Evolutionary conservation across 1,140 invertebrate species (phyloP).

Genomic region (Drosophila kanapiae): DNA sequence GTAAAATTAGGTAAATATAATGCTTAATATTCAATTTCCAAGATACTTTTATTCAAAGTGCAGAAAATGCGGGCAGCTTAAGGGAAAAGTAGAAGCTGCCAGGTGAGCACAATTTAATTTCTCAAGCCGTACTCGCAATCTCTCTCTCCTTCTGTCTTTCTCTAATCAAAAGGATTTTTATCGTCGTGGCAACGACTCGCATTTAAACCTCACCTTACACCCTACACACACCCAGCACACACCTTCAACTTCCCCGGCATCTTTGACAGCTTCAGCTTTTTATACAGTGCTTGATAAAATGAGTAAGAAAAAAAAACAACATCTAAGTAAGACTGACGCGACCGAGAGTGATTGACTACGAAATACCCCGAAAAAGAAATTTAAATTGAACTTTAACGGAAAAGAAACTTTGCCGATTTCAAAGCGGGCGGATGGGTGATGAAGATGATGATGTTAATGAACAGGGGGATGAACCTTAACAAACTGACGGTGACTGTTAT

Average conservation of each 20-base stretch:
- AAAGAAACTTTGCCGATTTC: neutral
- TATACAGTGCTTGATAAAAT: constrained; percentile 56
- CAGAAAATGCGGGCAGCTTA: constrained; percentile 6
- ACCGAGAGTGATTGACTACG: constrained; percentile 42
- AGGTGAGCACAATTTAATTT: constrained; percentile 83
- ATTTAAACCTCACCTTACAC: constrained; percentile 36
- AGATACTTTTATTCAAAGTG: neutral
- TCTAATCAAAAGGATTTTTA: constrained; percentile 84
- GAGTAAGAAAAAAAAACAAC: constrained; percentile 19
- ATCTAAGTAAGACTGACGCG: constrained; percentile 38
- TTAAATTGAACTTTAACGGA: constrained; percentile 27
- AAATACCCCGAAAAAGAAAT: constrained; percentile 41
- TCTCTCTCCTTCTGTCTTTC: constrained; percentile 9
- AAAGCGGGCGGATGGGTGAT: neutral
- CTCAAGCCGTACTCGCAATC: constrained; percentile 61
- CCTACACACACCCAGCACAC: neutral
- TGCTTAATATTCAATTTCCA: neutral
- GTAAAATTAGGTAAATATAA: no score
- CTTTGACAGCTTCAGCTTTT: constrained; percentile 59
- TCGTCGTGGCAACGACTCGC: constrained; percentile 59
- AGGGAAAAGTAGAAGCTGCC: constrained; percentile 43
- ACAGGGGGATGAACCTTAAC: constrained; percentile 16
- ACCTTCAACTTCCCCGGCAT: neutral
- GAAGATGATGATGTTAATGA: constrained; percentile 28
- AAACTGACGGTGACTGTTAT: constrained; percentile 24